Percentiles rank a stretch among this genome's conserved stretches.
Conservation (phyloP, 2,888 invertebrate species). For the Thecophora atra region DNA sequence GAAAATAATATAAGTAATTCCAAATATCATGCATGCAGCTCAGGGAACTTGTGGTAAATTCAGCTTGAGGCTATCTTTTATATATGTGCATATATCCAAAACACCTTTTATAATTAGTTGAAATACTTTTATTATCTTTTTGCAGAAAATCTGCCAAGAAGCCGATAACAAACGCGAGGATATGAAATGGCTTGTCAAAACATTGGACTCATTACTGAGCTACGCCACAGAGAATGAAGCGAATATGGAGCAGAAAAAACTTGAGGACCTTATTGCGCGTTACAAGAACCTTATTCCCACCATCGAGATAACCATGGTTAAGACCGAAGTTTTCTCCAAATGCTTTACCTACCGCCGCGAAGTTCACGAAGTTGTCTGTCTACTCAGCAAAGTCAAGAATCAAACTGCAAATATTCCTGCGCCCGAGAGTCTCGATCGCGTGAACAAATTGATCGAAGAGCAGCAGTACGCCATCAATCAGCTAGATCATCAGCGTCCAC, state of each 20-base stretch:
- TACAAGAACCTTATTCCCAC: conserved; percentile 92
- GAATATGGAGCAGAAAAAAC: conserved; percentile 79
- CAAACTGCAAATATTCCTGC: conserved; percentile 74
- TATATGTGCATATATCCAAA: neutral
- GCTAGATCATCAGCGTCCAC: conserved; percentile 83
- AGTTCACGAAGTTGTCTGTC: conserved; percentile 83
- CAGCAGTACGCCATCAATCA: conserved; percentile 86
- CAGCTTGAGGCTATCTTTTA: neutral
- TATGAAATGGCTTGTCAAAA: conserved; percentile 95
- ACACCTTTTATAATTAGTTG: neutral
- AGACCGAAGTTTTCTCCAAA: conserved; percentile 90
- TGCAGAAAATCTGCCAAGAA: conserved; percentile 87
- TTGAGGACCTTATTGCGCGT: conserved; percentile 84
- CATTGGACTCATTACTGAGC: conserved; percentile 84
- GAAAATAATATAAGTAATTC: neutral
- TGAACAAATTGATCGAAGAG: conserved; percentile 79
- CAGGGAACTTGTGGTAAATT: conserved; percentile 67
- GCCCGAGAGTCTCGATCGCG: conserved; percentile 78
- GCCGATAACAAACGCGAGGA: conserved; percentile 91
- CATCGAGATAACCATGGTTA: conserved; percentile 91
- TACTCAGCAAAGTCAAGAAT: conserved; percentile 80
- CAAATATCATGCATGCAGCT: conserved; percentile 60
- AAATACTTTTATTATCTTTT: conserved; percentile 34
- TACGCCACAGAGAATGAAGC: conserved; percentile 85
- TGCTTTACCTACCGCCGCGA: conserved; percentile 92